Base-by-base conservation (phyloP, 1,140 invertebrate species). In the Matsumurasca onukii region DNA sequence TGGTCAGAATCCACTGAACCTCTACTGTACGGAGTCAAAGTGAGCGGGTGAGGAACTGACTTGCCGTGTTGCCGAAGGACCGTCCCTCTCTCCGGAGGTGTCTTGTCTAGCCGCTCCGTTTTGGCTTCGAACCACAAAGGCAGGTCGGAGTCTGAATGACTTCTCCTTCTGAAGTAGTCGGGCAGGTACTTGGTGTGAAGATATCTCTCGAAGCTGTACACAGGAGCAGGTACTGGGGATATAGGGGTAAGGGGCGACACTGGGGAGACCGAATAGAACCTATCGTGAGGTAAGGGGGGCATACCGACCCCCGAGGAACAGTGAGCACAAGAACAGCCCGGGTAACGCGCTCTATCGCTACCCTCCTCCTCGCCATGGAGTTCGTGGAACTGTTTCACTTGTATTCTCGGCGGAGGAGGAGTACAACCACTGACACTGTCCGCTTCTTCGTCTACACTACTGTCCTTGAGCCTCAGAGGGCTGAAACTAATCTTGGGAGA, bases 91-190 rank as follows among this genome's bases (percentile, higher is more conserved):
- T 52, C 65, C 22, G 2, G 24, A 3, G 20, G 17, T 31, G 24
- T 67, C 12, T 34, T 25, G 9, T 71, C 71, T 2, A 25, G 69
- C 17, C 76, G 70, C 30, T 79, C 79, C 51, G 76, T 75, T 69
- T 80, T 80, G 12, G 77, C 76, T 79, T 84, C 80, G 66, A 80
- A 77, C 84, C 84, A 85, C 22, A 82, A 72, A 30, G 82, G 82
- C 39, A 89, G 78, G 73, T 91, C 89, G 0, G 88, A 90, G 75
- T 92, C 90, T 20, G 90, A 91, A 76, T 90, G 88, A 73, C 88
- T 90, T 52, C 90, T 81, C 65, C 85, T 79, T 1, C 86, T 81
- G 71, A 86, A 86, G 29, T 86, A 81, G 71, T 89, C 88, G 2
- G 88, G 88, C 76, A 90, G 83, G 80, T 89, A 89, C 81, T 90